These are phyloP conservation scores for Stigmatopora argus DNA, from an alignment of 2,113 vertebrate species.

Conservation along the genomic window DNA sequence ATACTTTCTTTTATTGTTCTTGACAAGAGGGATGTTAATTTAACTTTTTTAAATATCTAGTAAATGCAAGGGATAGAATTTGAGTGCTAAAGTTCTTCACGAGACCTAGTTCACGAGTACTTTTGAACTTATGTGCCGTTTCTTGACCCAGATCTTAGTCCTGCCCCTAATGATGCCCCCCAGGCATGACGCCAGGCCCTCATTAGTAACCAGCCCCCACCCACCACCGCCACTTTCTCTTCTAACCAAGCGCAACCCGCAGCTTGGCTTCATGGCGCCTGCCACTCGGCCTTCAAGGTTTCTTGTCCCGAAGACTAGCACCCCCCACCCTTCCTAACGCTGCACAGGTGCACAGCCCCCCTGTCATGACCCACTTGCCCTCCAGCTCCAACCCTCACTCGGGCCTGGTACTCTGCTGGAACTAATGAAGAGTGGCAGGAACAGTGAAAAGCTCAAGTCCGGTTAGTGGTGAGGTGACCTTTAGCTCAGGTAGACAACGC, in stretches of 20 bases:
- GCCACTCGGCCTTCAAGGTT: constrained; percentile 54
- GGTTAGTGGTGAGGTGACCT: constrained; percentile 62
- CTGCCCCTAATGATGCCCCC: constrained; percentile 73
- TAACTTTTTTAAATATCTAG: background rate
- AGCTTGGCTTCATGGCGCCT: constrained; percentile 39
- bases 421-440: constrained; percentile 84
- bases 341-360: constrained; percentile 79
- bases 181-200: constrained; percentile 65
- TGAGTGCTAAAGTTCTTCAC: background rate
- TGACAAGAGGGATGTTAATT: constrained; percentile 15
- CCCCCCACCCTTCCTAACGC: constrained; percentile 47
- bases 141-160: constrained; percentile 73
- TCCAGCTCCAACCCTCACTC: constrained; percentile 51
- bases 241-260: constrained; percentile 15
- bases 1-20: constrained; percentile 23
- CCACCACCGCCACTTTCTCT: constrained; percentile 25
- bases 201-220: constrained; percentile 66
- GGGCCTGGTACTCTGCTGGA: constrained; percentile 73
- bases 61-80: background rate
- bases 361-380: constrained; percentile 54
- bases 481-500: constrained; percentile 38
- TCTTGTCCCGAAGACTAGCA: constrained; percentile 29
- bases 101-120: constrained; percentile 18
- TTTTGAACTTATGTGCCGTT: constrained; percentile 50
- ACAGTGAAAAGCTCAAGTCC: constrained; percentile 65